Percentiles rank a stretch among this genome's conserved stretches.
Evolutionary conservation across 1,140 invertebrate genomes (phyloP).

Genomic region (Anastatus disparis): DNA sequence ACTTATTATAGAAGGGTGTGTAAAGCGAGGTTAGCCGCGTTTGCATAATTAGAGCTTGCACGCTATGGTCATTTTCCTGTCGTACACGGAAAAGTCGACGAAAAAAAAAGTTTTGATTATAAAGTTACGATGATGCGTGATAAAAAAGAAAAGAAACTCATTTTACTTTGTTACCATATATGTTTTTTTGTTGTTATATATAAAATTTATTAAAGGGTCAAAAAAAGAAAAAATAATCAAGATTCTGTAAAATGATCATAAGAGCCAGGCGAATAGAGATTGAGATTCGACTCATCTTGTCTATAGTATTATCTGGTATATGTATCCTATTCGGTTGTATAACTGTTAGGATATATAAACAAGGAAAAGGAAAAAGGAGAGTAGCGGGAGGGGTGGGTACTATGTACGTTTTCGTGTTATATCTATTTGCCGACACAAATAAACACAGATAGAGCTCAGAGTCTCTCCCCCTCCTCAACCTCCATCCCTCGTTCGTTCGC

Average conservation of each 20-base stretch:
- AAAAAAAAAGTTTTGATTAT: conserved; percentile 41
- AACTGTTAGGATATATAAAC: conserved; percentile 20
- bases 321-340: conserved; percentile 47
- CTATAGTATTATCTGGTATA: conserved; percentile 44
- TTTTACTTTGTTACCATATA: no score
- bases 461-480: no score
- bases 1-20: no score
- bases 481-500: conserved; percentile 32
- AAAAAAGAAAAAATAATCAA: no score
- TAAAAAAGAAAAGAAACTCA: no score
- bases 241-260: no score
- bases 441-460: conserved; percentile 52
- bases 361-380: neutral
- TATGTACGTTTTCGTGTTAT: conserved; percentile 33
- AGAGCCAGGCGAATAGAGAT: conserved; percentile 42
- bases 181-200: no score
- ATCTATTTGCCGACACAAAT: conserved; percentile 62
- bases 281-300: conserved; percentile 60
- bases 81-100: neutral
- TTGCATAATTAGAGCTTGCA: conserved; percentile 28
- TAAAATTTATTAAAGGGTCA: no score
- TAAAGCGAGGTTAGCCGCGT: neutral
- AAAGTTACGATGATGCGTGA: conserved; percentile 21
- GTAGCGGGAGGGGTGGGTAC: neutral
- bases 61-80: neutral